phyloP scores from a whole-genome alignment of 2,113 vertebrate species.

The Entosphenus tridentatus region DNA sequence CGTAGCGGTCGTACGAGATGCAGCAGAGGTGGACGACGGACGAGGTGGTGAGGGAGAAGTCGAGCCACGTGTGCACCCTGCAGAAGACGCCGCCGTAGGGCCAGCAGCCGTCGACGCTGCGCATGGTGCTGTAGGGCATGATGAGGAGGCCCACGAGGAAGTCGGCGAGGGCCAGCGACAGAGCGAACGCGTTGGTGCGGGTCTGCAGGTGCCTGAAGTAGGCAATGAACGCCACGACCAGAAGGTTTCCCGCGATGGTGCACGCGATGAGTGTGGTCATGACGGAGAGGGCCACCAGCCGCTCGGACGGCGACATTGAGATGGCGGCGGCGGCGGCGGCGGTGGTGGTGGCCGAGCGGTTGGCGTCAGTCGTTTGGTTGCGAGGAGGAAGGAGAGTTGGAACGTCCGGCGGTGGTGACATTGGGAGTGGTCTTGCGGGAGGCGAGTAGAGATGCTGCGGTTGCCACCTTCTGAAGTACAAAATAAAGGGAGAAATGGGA shows the following conservation, averaged over 20 bases:
- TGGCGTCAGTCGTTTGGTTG: too few relatives aligned
- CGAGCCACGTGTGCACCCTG: conserved; percentile 19
- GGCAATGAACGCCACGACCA: conserved; percentile 15
- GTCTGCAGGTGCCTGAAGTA: conserved; percentile 20
- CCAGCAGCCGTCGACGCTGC: conserved; percentile 19
- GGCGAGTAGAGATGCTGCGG: too few relatives aligned
- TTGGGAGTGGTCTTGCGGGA: too few relatives aligned
- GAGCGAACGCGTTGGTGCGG: conserved; percentile 18
- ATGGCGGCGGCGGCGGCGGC: too few relatives aligned
- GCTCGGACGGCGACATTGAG: too few relatives aligned
- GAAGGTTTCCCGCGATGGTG: conserved; percentile 17
- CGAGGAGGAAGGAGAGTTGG: too few relatives aligned
- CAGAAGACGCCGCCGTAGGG: conserved; percentile 18
- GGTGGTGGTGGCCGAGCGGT: too few relatives aligned
- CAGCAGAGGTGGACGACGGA: conserved; percentile 24
- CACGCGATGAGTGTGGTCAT: conserved; percentile 7
- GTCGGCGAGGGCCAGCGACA: conserved; percentile 18
- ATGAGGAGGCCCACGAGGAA: conserved; percentile 16
- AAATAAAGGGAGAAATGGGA: too few relatives aligned
- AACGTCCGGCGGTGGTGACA: too few relatives aligned
- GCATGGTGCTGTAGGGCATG: conserved; percentile 17
- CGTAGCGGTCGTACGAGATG: conserved; percentile 20
- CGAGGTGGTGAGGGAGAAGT: conserved; percentile 19
- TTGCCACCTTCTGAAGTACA: too few relatives aligned
- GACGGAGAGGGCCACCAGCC: too few relatives aligned